Evolutionary conservation across 1,140 invertebrate species (phyloP), one percentile per base, ranked within the genome.

Genomic region (Euglossa dilemma): DNA sequence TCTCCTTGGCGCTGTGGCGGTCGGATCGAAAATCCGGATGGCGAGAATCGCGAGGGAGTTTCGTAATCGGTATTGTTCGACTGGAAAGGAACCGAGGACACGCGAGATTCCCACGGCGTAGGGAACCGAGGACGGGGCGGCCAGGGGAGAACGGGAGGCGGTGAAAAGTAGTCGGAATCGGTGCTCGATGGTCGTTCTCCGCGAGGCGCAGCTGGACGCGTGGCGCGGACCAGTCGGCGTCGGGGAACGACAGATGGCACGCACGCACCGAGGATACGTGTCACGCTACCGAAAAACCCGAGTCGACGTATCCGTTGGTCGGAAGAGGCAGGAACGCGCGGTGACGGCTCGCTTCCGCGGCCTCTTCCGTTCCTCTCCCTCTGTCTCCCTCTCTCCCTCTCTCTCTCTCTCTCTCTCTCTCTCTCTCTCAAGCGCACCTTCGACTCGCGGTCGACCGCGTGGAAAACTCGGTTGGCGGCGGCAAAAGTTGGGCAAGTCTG

Each of bases 191-290:
- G n/a, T 73, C 14, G 74, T 64, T 67, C 50, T 47, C 16, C 25
- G 14, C 36, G 36, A 14, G 78, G 70, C 69, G 81, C 25, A 47
- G 50, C 52, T 36, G 76, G 4, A 57, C 16, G 61, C 66, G 52
- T 36, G 52, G 47, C 14, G 12, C 47, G 47, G 72, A 59, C 43
- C 84, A 87, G 80, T 36, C 61, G 87, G 90, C 90, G 91, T 36
- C 90, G 90, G 92, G 89, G 88, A 82, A 87, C 90, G 88, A 88
- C 92, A 92, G 92, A 91, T 93, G 92, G 90, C 85, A 90, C 87
- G 91, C 90, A 90, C 87, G 89, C 85, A 74, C 83, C 86, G 87
- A 67, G 28, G 79, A 45, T 70, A 18, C 16, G n/a, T 77, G 36
- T 25, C 59, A n/a, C 52, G 52, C 14, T 45, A 72, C n/a, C 59